These are phyloP conservation scores for Acrobasis suavella DNA, from an alignment of 2,888 invertebrate genomes.

Conservation along the genomic window DNA sequence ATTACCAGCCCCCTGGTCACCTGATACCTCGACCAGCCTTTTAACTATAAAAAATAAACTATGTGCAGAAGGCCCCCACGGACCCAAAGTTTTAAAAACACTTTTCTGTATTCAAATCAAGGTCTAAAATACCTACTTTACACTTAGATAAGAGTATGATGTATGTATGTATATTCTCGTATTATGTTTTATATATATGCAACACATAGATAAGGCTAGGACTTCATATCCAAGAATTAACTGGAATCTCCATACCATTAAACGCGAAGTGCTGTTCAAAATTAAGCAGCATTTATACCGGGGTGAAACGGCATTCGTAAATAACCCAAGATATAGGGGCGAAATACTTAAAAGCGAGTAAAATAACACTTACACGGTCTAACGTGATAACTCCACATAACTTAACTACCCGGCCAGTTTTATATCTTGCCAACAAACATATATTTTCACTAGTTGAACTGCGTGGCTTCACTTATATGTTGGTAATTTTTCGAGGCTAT, in stretches of 20 bases:
- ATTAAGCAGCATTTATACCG: constrained; percentile 3
- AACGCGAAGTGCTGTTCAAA: not conserved
- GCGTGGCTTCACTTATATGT: not conserved
- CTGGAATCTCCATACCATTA: not conserved
- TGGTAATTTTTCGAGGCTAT: not conserved
- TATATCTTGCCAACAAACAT: constrained; percentile 14
- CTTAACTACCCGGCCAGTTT: constrained; percentile 7
- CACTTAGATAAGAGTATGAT: too few species aligned
- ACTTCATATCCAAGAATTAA: not conserved
- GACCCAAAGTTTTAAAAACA: too few species aligned
- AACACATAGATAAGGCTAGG: not conserved
- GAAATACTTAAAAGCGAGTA: constrained; percentile 16
- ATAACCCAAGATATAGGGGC: constrained; percentile 2
- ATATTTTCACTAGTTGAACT: constrained; percentile 11
- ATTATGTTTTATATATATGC: too few species aligned
- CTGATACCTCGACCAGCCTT: too few species aligned
- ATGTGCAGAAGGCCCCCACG: too few species aligned
- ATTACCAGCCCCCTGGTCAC: too few species aligned
- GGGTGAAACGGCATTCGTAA: constrained; percentile 6
- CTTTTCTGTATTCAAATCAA: too few species aligned
- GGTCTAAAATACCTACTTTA: too few species aligned
- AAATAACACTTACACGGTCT: constrained; percentile 18
- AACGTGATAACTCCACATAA: constrained; percentile 15
- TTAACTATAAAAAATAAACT: too few species aligned
- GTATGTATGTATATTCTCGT: too few species aligned